Evolutionary conservation across 1,140 invertebrate species (phyloP).

Genomic region (Saccostrea glomerata): DNA sequence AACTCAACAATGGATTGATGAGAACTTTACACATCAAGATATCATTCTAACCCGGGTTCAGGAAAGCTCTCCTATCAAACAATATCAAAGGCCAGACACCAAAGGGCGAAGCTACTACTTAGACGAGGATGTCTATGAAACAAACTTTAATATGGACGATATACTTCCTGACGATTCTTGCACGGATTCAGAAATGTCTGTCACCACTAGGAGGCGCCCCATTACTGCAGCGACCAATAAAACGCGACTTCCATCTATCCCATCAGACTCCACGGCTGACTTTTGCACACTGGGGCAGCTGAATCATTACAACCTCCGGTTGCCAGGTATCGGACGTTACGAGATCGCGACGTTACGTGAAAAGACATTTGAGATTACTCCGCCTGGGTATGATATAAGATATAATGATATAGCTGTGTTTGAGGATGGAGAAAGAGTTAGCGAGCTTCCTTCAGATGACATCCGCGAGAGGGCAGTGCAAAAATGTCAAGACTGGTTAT

Average conservation of each 20-base stretch:
- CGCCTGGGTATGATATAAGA: constrained; percentile 66
- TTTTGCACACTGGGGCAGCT: constrained; percentile 29
- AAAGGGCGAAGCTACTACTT: not conserved
- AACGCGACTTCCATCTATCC: constrained; percentile 57
- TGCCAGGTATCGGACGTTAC: constrained; percentile 58
- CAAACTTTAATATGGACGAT: constrained; percentile 11
- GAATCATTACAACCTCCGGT: constrained; percentile 30
- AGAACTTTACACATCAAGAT: not conserved
- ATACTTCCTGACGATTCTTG: constrained; percentile 24
- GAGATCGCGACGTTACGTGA: constrained; percentile 54
- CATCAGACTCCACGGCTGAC: constrained; percentile 40
- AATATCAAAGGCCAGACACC: not conserved
- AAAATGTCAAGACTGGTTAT: constrained; percentile 60
- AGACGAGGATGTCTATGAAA: constrained; percentile 34
- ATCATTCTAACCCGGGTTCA: not conserved
- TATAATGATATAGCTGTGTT: constrained; percentile 63
- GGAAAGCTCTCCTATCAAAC: not conserved
- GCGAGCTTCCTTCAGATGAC: constrained; percentile 60
- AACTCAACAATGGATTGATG: not conserved
- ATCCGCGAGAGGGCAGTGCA: constrained; percentile 58
- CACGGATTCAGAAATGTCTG: constrained; percentile 50
- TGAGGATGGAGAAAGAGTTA: constrained; percentile 56
- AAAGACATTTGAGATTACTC: constrained; percentile 68
- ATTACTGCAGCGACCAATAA: constrained; percentile 33
- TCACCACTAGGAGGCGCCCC: constrained; percentile 19